Evolutionary conservation across 1,140 invertebrate species (phyloP).

Genomic region (Zaprionus davidi): DNA sequence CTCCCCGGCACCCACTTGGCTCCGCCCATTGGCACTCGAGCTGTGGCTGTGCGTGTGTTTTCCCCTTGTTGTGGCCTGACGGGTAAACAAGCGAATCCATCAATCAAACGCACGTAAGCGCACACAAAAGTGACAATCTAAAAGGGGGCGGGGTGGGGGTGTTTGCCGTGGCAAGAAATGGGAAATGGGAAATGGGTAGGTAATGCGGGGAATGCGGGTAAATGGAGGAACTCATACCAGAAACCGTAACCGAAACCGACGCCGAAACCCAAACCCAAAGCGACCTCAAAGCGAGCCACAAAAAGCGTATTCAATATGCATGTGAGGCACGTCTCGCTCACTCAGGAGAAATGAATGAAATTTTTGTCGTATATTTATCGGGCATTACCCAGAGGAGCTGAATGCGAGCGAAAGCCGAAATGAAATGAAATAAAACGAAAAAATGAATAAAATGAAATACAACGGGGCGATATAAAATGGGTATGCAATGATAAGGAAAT

Average conservation of each 20-base stretch:
- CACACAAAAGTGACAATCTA: constrained; percentile 73
- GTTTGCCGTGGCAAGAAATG: not conserved
- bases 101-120: constrained; percentile 73
- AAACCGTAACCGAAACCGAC: not conserved
- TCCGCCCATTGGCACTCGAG: not conserved
- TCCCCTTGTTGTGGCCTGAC: constrained; percentile 64
- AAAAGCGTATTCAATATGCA: constrained; percentile 35
- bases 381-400: constrained; percentile 26
- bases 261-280: constrained; percentile 12
- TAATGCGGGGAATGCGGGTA: not conserved
- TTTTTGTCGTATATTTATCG: constrained; percentile 27
- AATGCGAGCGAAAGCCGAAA: not conserved
- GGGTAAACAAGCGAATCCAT: constrained; percentile 78
- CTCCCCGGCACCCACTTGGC: not conserved
- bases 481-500: constrained; percentile 18
- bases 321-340: constrained; percentile 27
- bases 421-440: constrained; percentile 13
- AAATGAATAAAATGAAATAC: constrained; percentile 7
- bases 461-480: constrained; percentile 11
- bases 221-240: not conserved
- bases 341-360: constrained; percentile 39
- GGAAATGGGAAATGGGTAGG: constrained; percentile 1
- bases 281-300: constrained; percentile 7
- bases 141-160: constrained; percentile 3
- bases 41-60: constrained; percentile 21